Conservation (phyloP, 2,888 invertebrate species). For the Drosophila mayaguana region DNA sequence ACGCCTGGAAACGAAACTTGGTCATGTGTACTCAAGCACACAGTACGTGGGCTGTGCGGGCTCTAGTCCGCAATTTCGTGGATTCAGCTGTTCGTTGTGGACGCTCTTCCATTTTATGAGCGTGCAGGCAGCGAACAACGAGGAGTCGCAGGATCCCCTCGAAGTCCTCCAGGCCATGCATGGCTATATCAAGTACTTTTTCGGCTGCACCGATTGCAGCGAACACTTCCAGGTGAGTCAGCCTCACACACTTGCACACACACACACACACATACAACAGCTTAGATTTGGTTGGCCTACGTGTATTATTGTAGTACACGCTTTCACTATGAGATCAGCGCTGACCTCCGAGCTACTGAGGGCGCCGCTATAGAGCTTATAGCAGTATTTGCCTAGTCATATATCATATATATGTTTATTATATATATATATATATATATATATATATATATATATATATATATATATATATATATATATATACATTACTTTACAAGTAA, state of each 20-base stretch:
- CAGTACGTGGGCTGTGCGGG: constrained; percentile 94
- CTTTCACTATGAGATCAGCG: constrained; percentile 53
- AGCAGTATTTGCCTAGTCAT: not conserved
- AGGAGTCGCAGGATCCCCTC: constrained; percentile 86
- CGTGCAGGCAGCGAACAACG: constrained; percentile 88
- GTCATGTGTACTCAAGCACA: constrained; percentile 86
- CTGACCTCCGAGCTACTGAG: not conserved
- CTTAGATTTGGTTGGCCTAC: constrained; percentile 14
- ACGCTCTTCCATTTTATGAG: constrained; percentile 96
- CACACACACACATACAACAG: not conserved
- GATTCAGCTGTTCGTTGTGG: constrained; percentile 98
- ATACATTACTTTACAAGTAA: not conserved
- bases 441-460: not conserved
- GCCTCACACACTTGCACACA: no score
- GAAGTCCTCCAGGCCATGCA: constrained; percentile 93
- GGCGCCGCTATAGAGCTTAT: not conserved
- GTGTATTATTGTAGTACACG: constrained; percentile 31
- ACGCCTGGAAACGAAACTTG: constrained; percentile 86
- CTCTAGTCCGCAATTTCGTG: constrained; percentile 90
- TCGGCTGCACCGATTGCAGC: constrained; percentile 96
- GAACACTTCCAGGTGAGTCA: constrained; percentile 91
- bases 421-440: not conserved
- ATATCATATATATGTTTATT: not conserved
- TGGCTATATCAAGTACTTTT: constrained; percentile 95
- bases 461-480: not conserved